Evolutionary conservation across 2,888 invertebrate species (phyloP).

Genomic region (Morpho helenor): DNA sequence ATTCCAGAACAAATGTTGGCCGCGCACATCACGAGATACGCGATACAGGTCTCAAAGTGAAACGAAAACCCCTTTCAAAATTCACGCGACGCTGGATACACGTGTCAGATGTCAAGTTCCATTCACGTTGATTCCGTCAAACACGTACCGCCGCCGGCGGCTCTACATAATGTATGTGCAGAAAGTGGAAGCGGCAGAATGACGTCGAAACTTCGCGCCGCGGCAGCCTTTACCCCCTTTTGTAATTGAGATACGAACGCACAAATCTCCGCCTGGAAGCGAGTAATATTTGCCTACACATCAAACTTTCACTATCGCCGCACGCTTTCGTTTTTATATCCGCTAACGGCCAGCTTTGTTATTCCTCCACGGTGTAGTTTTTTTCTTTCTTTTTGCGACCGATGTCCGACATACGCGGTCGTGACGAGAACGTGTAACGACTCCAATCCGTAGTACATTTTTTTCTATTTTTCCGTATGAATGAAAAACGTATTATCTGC

Average conservation of each 20-base stretch:
- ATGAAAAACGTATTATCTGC: constrained; percentile 6
- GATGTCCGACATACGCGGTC: constrained; percentile 34
- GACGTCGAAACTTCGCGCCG: constrained; percentile 43
- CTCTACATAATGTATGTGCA: constrained; percentile 61
- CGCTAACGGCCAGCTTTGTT: constrained; percentile 64
- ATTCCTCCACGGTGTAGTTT: constrained; percentile 43
- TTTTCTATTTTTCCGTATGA: background rate
- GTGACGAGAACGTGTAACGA: constrained; percentile 20
- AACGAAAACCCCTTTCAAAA: constrained; percentile 43
- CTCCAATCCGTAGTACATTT: background rate
- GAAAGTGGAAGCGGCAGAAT: constrained; percentile 40
- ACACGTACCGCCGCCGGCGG: constrained; percentile 46
- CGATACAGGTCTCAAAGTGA: constrained; percentile 27
- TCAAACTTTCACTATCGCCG: constrained; percentile 77
- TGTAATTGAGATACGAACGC: constrained; percentile 60
- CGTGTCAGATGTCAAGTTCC: constrained; percentile 65
- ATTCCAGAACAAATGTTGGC: background rate
- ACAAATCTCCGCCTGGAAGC: constrained; percentile 72
- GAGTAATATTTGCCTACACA: constrained; percentile 78
- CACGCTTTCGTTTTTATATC: constrained; percentile 76
- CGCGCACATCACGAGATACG: constrained; percentile 14
- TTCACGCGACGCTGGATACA: constrained; percentile 51
- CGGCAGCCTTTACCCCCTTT: constrained; percentile 59
- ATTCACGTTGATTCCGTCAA: constrained; percentile 66
- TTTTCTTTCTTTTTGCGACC: constrained; percentile 43